These are phyloP conservation scores for Watersipora subatra DNA, from an alignment of 1,140 invertebrate species.

Conservation along the genomic window DNA sequence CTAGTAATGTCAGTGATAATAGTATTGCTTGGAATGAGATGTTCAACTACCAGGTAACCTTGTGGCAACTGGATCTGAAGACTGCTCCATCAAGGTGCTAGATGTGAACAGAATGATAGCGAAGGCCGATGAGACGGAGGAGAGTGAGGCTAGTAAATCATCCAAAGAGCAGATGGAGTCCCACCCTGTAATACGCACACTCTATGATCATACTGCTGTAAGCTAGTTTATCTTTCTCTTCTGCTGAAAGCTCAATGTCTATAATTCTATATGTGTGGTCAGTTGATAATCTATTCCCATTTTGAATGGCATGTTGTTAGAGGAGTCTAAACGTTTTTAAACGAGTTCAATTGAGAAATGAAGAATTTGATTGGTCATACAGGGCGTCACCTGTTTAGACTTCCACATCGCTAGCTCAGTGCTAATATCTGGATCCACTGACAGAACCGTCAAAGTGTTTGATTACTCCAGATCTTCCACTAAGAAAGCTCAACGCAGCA, in stretches of 20 bases:
- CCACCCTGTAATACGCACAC: conserved; percentile 90
- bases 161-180: conserved; percentile 67
- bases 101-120: conserved; percentile 92
- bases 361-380: too few relatives aligned
- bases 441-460: conserved; percentile 88
- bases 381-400: conserved; percentile 86
- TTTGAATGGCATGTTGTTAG: too few relatives aligned
- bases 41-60: conserved; percentile 59
- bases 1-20: too few relatives aligned
- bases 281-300: too few relatives aligned
- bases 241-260: not conserved
- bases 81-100: conserved; percentile 91
- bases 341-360: too few relatives aligned
- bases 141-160: conserved; percentile 55
- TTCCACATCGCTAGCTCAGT: conserved; percentile 82
- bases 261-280: not conserved
- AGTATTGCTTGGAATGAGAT: too few relatives aligned
- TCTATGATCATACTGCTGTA: conserved; percentile 90
- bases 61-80: conserved; percentile 93
- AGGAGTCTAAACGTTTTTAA: too few relatives aligned
- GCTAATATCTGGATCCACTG: conserved; percentile 79
- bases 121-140: conserved; percentile 48
- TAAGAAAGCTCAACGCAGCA: conserved; percentile 89
- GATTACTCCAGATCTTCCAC: conserved; percentile 95
- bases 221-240: conserved; percentile 6